A percentile compares a stretch with the other conserved stretches of the same genome.
phyloP scores from a whole-genome alignment of 2,888 invertebrate species.

The Melanostoma mellinum region DNA sequence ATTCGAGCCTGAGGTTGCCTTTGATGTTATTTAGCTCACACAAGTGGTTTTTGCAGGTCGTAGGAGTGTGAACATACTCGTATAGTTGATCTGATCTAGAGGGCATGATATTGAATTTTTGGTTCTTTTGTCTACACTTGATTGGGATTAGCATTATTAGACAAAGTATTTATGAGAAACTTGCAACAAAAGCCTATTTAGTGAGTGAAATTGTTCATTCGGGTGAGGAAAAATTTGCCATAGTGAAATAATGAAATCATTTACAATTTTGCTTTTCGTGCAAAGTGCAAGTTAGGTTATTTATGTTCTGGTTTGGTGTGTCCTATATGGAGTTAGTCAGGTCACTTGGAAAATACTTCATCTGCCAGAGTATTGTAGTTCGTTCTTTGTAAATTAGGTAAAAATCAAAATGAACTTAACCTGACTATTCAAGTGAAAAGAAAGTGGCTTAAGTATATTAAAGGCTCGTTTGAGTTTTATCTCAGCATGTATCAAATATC shows the following conservation, averaged over 20 bases:
- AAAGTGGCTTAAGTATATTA: no score
- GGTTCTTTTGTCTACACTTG: slow-evolving; percentile 56
- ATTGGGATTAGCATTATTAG: slow-evolving; percentile 60
- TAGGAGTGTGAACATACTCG: slow-evolving; percentile 14
- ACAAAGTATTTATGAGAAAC: slow-evolving; percentile 52
- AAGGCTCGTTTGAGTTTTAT: no score
- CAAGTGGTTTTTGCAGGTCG: slow-evolving; percentile 49
- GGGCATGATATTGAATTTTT: slow-evolving; percentile 46
- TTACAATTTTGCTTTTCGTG: slow-evolving; percentile 24
- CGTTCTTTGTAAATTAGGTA: no score
- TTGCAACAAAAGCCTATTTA: slow-evolving; percentile 29
- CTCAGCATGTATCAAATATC: no score
- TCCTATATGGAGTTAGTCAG: no score
- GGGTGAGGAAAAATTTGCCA: slow-evolving; percentile 13
- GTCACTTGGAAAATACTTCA: no score
- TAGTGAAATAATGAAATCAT: slow-evolving; percentile 11
- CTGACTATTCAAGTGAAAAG: no score
- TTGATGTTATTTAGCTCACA: slow-evolving; percentile 60
- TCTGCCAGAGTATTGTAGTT: no score
- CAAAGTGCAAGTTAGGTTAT: not conserved
- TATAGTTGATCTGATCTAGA: slow-evolving; percentile 32
- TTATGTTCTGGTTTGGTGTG: no score
- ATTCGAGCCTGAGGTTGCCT: slow-evolving; percentile 36
- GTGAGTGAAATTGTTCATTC: slow-evolving; percentile 34
- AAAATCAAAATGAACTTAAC: no score